These are phyloP conservation scores for Dendrolimus houi DNA, from an alignment of 2,888 invertebrate genomes.

Conservation along the genomic window DNA sequence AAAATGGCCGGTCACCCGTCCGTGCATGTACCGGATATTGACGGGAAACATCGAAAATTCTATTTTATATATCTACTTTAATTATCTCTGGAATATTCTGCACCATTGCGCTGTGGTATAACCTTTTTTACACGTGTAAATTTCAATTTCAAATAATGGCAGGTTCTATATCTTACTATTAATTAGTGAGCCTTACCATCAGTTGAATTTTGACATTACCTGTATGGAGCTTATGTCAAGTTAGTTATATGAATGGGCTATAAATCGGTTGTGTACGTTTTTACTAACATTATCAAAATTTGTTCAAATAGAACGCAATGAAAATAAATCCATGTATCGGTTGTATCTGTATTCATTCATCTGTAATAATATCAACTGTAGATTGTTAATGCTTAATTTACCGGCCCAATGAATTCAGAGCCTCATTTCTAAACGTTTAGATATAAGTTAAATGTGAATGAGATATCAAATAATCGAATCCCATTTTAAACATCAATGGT, in stretches of 20 bases:
- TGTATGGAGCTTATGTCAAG: too few species aligned
- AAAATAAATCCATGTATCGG: background rate
- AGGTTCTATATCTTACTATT: too few species aligned
- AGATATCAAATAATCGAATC: slow-evolving; percentile 4
- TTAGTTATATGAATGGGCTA: too few species aligned
- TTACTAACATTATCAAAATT: too few species aligned
- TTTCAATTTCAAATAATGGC: too few species aligned
- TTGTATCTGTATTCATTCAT: background rate
- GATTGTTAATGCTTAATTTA: slow-evolving; percentile 5
- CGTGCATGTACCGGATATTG: slow-evolving; percentile 47
- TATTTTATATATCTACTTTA: slow-evolving; percentile 66
- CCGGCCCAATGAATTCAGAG: slow-evolving; percentile 5
- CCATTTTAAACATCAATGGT: slow-evolving; percentile 5
- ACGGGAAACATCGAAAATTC: slow-evolving; percentile 53
- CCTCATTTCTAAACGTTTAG: slow-evolving; percentile 4
- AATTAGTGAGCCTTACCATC: too few species aligned
- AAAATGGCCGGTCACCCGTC: slow-evolving; percentile 44
- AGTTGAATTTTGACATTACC: too few species aligned
- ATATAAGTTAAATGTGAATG: slow-evolving; percentile 3
- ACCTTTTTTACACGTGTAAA: background rate
- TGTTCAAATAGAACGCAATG: background rate
- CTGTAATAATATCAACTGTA: slow-evolving; percentile 4
- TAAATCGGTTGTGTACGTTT: too few species aligned
- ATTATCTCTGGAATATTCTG: slow-evolving; percentile 56
- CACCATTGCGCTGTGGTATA: slow-evolving; percentile 32